Base-by-base conservation (phyloP, 1,140 invertebrate species). In the Drosophila nigrodunni region DNA sequence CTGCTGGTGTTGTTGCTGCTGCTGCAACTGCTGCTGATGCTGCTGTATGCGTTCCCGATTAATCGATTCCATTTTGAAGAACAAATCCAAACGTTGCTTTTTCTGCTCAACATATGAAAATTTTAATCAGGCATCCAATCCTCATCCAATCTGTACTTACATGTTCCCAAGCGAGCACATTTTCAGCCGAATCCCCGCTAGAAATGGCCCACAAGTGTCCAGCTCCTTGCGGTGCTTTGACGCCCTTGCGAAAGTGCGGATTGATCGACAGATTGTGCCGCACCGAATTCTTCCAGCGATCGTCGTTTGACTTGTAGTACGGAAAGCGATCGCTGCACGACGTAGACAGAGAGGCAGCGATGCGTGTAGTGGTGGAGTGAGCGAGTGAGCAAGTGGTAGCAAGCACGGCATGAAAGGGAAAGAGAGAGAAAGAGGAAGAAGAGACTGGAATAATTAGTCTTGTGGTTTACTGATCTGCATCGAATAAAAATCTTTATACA, bases 261-360 rank as follows among this genome's bases (percentile, higher is more conserved):
- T 97, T 98, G 85, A 98, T 97, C 2, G 96, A 97, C 11, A 97
- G 93, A 93, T 97, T 97, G 90, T 97, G 97, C 64, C 97, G 93
- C 0, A 98, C 96, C 0, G 97, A 97, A 92, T 98, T 98, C 90
- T 98, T 98, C 97, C 97, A 98, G 74, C 97, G 94, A 78, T 97
- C 97, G 70, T 98, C 97, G 79, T 97, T 96, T 39, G 96, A 95
- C 90, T 97, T 96, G 92, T 97, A 98, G 82, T 95, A 97, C 0
- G 97, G 96, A 93, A 97, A 97, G 65, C 95, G 96, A 80, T 96
- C 95, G 5, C 97, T 97, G 93, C 30, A 92, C 94, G 15, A 47
- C 41, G 21, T 18, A 21, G 62, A 52, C 0, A 52, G 47, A 55
- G 80, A 90, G 10, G 15, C 0, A 52, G 64, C 65, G 13, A 43